phyloP scores from a whole-genome alignment of 2,797 vertebrate genomes.

The Lophotriccus pileatus region DNA sequence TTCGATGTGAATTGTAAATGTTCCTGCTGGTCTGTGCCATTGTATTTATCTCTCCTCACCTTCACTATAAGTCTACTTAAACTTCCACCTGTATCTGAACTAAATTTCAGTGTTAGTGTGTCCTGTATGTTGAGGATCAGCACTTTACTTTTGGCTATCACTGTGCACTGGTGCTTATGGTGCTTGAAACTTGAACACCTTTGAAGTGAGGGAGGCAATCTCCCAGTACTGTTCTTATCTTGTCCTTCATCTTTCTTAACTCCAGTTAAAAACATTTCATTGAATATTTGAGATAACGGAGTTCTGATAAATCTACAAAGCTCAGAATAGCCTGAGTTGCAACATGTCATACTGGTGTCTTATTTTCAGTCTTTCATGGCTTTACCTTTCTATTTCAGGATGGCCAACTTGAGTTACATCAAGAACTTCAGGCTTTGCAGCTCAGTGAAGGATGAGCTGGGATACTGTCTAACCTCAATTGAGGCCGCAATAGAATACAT shows the following conservation, averaged over 20 bases:
- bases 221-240: not conserved
- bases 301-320: not conserved
- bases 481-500: slow-evolving; percentile 93
- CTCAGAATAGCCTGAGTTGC: not conserved
- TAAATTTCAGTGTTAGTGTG: not conserved
- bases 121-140: not conserved
- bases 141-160: not conserved
- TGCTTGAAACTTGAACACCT: not conserved
- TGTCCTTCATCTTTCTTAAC: not conserved
- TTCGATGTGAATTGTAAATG: not conserved
- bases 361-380: not conserved
- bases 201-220: not conserved
- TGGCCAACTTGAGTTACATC: slow-evolving; percentile 96
- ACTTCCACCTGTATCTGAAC: not conserved
- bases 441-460: slow-evolving; percentile 90
- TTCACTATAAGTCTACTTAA: not conserved
- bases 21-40: not conserved
- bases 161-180: not conserved
- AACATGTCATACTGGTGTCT: not conserved
- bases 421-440: slow-evolving; percentile 94
- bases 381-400: slow-evolving; percentile 76
- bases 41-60: not conserved
- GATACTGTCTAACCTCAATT: slow-evolving; percentile 92
- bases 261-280: not conserved
- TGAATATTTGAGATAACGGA: not conserved